These are phyloP conservation scores for Megaleporinus macrocephalus DNA, from an alignment of 2,113 vertebrate species.

Conservation along the genomic window DNA sequence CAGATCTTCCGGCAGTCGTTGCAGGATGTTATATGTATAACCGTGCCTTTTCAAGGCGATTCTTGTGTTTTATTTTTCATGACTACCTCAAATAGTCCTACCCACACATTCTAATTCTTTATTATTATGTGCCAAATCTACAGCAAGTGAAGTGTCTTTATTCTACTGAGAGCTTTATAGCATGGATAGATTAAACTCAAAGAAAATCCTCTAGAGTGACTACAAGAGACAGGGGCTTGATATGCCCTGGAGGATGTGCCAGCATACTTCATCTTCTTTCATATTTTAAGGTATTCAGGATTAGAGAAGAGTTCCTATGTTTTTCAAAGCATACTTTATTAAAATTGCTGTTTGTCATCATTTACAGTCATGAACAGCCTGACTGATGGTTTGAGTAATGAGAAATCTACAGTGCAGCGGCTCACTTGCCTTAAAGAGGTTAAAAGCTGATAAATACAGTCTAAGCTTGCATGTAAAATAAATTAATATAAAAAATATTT, in stretches of 20 bases:
- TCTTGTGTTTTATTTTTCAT: neutral
- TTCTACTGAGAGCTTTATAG: neutral
- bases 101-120: neutral
- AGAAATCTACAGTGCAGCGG: neutral
- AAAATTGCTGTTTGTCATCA: neutral
- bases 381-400: neutral
- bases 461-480: too few relatives aligned
- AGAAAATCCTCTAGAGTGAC: neutral
- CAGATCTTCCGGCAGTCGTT: neutral
- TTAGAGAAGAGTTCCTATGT: neutral
- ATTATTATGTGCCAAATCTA: neutral
- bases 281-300: conserved; percentile 12
- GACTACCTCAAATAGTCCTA: neutral
- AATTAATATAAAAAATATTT: too few relatives aligned
- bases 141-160: too few relatives aligned
- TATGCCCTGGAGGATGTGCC: neutral
- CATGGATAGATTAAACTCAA: neutral
- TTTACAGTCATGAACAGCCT: neutral
- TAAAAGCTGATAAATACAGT: too few relatives aligned
- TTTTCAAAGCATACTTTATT: neutral
- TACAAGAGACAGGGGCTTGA: neutral
- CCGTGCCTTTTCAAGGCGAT: neutral
- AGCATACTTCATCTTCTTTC: conserved; percentile 7
- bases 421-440: neutral
- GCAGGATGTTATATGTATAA: neutral